Percentiles rank a stretch among this genome's conserved stretches.
Evolutionary conservation across 2,888 invertebrate species (phyloP).

Genomic region (Sesia bembeciformis): DNA sequence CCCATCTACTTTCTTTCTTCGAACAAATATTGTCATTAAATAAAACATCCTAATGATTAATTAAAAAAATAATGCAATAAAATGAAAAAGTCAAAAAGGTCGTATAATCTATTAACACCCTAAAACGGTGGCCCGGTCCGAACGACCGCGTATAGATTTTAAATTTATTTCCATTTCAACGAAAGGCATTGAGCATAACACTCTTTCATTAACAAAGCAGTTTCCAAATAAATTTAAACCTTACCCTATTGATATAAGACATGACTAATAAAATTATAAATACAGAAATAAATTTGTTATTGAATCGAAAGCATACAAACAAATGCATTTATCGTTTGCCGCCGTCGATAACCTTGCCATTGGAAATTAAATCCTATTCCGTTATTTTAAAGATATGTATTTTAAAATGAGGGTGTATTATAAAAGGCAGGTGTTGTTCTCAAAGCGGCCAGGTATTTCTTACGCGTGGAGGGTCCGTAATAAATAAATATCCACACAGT

Average conservation of each 20-base stretch:
- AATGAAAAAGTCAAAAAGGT: constrained; percentile 15
- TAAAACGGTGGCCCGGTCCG: constrained; percentile 48
- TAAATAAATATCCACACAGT: constrained; percentile 65
- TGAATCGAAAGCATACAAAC: constrained; percentile 16
- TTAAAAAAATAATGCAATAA: constrained; percentile 23
- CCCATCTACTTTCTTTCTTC: too few species aligned
- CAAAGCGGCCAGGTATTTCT: constrained; percentile 39
- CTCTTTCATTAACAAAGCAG: not conserved
- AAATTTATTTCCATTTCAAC: constrained; percentile 50
- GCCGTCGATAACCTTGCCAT: not conserved
- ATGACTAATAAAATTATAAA: not conserved
- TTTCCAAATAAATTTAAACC: not conserved
- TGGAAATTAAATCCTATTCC: constrained; percentile 17
- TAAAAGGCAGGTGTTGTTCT: constrained; percentile 9
- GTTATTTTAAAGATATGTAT: constrained; percentile 7
- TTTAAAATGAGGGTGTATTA: constrained; percentile 1
- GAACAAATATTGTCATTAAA: not conserved
- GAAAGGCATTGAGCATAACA: constrained; percentile 13
- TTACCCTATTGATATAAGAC: not conserved
- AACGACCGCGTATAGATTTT: constrained; percentile 47
- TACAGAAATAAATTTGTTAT: constrained; percentile 10
- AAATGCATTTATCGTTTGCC: constrained; percentile 8
- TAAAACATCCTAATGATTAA: constrained; percentile 16
- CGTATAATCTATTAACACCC: constrained; percentile 61
- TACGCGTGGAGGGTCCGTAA: constrained; percentile 59